Evolutionary conservation across 1,140 invertebrate species (phyloP), one percentile per base, ranked within the genome.

Genomic region (Drosophila bocqueti): DNA sequence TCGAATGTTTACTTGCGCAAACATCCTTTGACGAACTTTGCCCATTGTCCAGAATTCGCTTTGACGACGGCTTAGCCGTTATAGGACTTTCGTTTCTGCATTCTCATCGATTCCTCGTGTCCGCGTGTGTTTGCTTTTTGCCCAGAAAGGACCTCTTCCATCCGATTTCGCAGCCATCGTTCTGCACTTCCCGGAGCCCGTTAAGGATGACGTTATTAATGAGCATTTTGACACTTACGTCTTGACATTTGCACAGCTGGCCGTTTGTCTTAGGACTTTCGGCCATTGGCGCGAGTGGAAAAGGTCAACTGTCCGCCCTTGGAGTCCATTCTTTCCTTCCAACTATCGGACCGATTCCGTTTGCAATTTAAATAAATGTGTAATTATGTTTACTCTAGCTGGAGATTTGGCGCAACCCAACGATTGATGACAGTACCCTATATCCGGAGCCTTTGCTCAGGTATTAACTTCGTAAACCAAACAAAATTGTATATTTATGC

Each of bases 181-280:
- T 36, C 31, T 31, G 62, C 38, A 43, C 43, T 36, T 57, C 29
- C 60, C 38, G 52, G 5, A 10, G 6, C 2, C 65, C 67, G 61
- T 64, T 81, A 89, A 87, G 81, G 81, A 87, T 62, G 59, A 61
- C 64, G 87, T 92, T 89, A 92, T 92, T 92, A 92, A 92, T 92
- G 91, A 92, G 83, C 82, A 89, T 92, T 92, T 92, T 92, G 91
- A 92, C 91, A 92, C 91, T 84, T 89, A 89, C 83, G 79, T 80
- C 81, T 89, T 89, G 84, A 92, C 86, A 89, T 92, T 92, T 92
- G 83, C 81, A 89, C 91, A 92, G 91, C 91, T 92, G 89, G 60
- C 71, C 79, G 81, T 83, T 76, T 83, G 84, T 86, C 83, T 73
- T 55, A 61, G 68, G 79, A 83, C 83, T 87, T 81, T 84, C 50